A percentile compares a stretch with the other conserved stretches of the same genome.
Conservation (phyloP, 35 echinoderm and acorn worm species). For the Acanthaster planci region DNA sequence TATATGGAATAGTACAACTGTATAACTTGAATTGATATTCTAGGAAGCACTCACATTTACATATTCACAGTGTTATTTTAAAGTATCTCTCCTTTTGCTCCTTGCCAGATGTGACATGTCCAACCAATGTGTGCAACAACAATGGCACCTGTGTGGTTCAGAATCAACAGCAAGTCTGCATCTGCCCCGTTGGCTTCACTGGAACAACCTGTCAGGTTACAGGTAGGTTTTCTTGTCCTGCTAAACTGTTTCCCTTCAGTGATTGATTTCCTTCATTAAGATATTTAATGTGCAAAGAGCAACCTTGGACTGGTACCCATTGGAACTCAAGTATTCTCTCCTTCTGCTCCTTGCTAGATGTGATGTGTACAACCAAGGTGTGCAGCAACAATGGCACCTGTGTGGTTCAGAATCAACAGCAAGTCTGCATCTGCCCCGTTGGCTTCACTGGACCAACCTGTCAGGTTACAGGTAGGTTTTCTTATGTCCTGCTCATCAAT, state of each 20-base stretch:
- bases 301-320: no score
- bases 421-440: conserved; percentile 17
- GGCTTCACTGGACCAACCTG: conserved; percentile 40
- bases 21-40: no score
- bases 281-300: no score
- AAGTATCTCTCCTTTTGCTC: not conserved
- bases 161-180: not conserved
- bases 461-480: conserved; percentile 35
- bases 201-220: conserved; percentile 40
- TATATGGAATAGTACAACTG: no score
- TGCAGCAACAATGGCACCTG: conserved; percentile 50
- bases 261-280: no score
- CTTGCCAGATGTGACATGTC: conserved; percentile 46
- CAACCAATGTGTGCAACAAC: conserved; percentile 42
- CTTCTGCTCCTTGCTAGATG: not conserved
- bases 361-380: conserved; percentile 30
- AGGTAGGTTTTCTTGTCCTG: conserved; percentile 6
- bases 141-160: conserved; percentile 25
- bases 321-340: not conserved
- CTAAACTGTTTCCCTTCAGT: not conserved
- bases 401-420: not conserved
- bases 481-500: not conserved
- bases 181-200: conserved; percentile 28
- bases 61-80: no score
- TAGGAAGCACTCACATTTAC: no score